These are phyloP conservation scores for Pampusana beccarii DNA, from an alignment of 2,113 vertebrate species.

Conservation along the genomic window DNA sequence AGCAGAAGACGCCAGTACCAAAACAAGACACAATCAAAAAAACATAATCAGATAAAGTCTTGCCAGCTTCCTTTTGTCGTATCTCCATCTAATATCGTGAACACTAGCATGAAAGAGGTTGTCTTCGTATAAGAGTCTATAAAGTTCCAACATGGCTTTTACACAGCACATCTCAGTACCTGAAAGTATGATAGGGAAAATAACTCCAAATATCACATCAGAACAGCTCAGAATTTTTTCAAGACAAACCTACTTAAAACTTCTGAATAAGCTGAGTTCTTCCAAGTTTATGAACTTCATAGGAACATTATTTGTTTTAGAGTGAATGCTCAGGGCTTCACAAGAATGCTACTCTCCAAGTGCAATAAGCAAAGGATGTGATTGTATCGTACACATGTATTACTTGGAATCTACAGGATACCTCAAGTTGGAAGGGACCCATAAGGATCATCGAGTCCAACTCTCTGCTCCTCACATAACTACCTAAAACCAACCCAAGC, in stretches of 20 bases:
- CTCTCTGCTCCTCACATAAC: no score
- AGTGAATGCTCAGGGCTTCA: background rate
- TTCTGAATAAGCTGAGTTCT: background rate
- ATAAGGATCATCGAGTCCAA: no score
- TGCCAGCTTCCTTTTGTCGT: background rate
- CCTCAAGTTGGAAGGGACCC: no score
- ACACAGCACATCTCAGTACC: background rate
- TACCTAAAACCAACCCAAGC: background rate
- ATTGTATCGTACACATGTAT: accelerated
- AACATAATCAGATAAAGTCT: accelerated
- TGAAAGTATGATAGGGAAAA: background rate
- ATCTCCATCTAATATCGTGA: background rate
- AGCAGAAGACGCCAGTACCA: background rate
- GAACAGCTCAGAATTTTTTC: background rate
- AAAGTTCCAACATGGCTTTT: no score
- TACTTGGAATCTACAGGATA: no score
- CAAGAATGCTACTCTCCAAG: background rate
- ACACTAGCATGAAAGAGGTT: accelerated
- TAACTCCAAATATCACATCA: background rate
- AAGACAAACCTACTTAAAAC: background rate
- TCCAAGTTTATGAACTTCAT: background rate
- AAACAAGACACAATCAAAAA: background rate
- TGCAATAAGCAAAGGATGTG: no score
- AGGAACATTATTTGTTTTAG: background rate
- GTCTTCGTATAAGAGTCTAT: background rate